phyloP scores from a whole-genome alignment of 2,797 vertebrate genomes.

The Sebastes variabilis region DNA sequence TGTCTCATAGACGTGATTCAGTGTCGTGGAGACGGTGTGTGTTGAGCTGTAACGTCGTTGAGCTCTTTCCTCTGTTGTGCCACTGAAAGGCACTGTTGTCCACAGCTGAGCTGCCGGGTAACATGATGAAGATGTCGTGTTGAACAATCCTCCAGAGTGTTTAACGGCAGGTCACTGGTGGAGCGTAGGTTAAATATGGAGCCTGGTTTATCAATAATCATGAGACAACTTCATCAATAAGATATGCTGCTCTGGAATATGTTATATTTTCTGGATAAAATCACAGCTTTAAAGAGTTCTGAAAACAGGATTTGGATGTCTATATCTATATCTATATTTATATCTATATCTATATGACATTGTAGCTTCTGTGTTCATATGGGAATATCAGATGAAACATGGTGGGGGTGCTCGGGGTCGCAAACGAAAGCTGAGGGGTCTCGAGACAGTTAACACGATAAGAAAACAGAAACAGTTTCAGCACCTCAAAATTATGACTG shows the following conservation, averaged over 20 bases:
- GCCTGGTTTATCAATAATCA: neutral
- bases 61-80: constrained; percentile 31
- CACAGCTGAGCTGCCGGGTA: constrained; percentile 32
- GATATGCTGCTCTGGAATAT: neutral
- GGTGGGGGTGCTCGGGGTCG: neutral
- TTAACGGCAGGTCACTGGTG: constrained; percentile 3
- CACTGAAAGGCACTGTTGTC: constrained; percentile 79
- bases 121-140: neutral
- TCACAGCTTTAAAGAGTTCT: neutral
- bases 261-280: neutral
- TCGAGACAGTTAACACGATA: neutral
- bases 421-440: neutral
- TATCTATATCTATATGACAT: neutral
- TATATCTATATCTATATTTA: too few species aligned
- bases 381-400: neutral
- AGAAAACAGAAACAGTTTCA: neutral
- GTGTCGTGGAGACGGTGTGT: neutral
- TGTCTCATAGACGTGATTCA: neutral
- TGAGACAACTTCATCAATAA: neutral
- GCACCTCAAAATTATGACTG: neutral
- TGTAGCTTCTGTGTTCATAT: too few species aligned
- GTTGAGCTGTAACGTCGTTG: neutral
- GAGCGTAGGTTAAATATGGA: constrained; percentile 4
- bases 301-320: neutral
- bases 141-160: constrained; percentile 22